These are phyloP conservation scores for Chymomyza amoena DNA, from an alignment of 2,888 invertebrate species.

Conservation along the genomic window DNA sequence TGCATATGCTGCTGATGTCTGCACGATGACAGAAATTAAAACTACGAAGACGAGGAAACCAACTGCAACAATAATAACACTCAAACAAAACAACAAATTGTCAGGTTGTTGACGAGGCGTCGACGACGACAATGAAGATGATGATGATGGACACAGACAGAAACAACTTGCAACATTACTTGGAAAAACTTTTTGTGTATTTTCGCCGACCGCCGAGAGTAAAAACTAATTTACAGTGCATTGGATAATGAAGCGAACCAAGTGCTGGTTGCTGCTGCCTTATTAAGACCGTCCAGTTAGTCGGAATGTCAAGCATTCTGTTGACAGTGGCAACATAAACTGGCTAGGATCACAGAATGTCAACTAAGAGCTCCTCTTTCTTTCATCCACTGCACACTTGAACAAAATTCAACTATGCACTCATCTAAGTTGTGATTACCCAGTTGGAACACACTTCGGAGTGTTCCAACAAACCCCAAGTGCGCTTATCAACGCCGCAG, in stretches of 20 bases:
- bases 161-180: background rate
- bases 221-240: background rate
- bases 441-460: slow-evolving; percentile 1
- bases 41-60: slow-evolving; percentile 1
- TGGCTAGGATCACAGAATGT: background rate
- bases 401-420: slow-evolving; percentile 62
- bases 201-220: background rate
- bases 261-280: background rate
- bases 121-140: slow-evolving; percentile 2
- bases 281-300: background rate
- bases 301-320: background rate
- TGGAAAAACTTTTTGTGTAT: background rate
- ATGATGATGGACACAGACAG: slow-evolving; percentile 3
- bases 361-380: background rate
- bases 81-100: slow-evolving; percentile 59
- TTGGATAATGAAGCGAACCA: background rate
- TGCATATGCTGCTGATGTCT: slow-evolving; percentile 28
- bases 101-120: slow-evolving; percentile 60
- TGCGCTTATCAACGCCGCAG: slow-evolving; percentile 67
- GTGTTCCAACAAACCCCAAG: slow-evolving; percentile 32
- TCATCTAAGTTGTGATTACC: slow-evolving; percentile 38
- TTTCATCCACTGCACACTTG: slow-evolving; percentile 46
- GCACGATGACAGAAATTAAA: slow-evolving; percentile 2
- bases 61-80: slow-evolving; percentile 28
- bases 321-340: background rate